These are phyloP conservation scores for Phasianus colchicus DNA, from an alignment of 2,113 vertebrate species.

Conservation along the genomic window DNA sequence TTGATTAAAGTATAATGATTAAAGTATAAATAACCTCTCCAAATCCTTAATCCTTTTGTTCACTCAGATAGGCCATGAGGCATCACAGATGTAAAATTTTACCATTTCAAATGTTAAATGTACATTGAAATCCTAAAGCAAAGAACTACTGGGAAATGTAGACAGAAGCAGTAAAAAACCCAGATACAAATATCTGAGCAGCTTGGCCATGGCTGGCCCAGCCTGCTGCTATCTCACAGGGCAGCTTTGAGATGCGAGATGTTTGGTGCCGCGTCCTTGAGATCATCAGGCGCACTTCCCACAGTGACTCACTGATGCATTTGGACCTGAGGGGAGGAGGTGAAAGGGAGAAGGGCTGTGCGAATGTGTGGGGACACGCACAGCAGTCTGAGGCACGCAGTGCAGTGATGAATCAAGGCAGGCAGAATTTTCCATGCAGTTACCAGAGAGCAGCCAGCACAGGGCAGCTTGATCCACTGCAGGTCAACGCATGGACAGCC, in stretches of 20 bases:
- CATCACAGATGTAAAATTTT: not conserved
- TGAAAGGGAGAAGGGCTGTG: constrained; percentile 16
- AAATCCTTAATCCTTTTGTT: not conserved
- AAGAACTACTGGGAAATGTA: not conserved
- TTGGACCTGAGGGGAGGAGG: not conserved
- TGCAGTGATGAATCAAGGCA: not conserved
- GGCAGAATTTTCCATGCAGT: not conserved
- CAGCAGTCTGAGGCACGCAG: not conserved
- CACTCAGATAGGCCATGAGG: not conserved
- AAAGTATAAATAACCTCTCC: not conserved
- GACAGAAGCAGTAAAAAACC: not conserved
- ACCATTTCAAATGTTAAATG: not conserved
- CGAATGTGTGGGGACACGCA: not conserved
- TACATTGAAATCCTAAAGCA: not conserved
- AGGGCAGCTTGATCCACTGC: not conserved
- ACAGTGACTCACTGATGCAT: not conserved
- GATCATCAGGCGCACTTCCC: not conserved
- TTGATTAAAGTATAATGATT: not conserved
- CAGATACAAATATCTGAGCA: not conserved
- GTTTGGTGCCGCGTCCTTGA: not conserved
- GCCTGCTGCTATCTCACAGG: not conserved
- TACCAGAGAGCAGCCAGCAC: not conserved
- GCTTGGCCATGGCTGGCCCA: not conserved
- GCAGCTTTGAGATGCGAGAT: not conserved
- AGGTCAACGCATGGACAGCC: not conserved